Percentiles rank a stretch among this genome's conserved stretches.
phyloP scores from a whole-genome alignment of 2,113 vertebrate genomes.

The Otolemur garnettii region DNA sequence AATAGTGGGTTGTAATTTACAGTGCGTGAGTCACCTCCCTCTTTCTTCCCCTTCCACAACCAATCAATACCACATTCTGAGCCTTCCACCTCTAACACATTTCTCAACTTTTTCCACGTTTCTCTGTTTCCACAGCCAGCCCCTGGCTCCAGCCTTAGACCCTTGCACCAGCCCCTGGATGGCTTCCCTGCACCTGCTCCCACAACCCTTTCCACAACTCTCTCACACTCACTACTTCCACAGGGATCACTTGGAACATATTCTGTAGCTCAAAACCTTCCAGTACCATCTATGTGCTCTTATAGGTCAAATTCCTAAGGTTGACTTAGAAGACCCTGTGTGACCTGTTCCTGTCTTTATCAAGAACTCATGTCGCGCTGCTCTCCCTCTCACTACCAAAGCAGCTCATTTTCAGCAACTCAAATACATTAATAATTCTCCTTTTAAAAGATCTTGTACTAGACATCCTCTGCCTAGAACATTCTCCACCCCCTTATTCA shows the following conservation, averaged over 20 bases:
- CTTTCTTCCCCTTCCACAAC: not conserved
- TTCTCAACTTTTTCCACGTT: not conserved
- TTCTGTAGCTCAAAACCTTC: not conserved
- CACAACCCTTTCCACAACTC: not conserved
- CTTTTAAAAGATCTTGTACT: not conserved
- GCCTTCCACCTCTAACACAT: not conserved
- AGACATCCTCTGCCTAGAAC: not conserved
- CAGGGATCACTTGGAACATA: not conserved
- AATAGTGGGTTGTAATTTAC: not conserved
- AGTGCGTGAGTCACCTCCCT: not conserved
- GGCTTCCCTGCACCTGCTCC: not conserved
- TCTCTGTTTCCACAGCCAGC: not conserved
- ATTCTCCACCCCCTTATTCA: not conserved
- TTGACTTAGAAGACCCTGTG: not conserved
- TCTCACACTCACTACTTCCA: not conserved
- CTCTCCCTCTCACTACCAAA: too few species aligned
- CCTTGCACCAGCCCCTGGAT: not conserved
- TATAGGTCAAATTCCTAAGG: not conserved
- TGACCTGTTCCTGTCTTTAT: not conserved
- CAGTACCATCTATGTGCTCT: not conserved
- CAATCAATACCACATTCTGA: not conserved
- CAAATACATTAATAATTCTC: not conserved
- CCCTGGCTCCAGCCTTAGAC: not conserved
- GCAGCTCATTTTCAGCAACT: not conserved
- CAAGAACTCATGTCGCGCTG: not conserved